Conservation (phyloP, 2,797 vertebrate species). For the Enteromius trimaculatus region DNA sequence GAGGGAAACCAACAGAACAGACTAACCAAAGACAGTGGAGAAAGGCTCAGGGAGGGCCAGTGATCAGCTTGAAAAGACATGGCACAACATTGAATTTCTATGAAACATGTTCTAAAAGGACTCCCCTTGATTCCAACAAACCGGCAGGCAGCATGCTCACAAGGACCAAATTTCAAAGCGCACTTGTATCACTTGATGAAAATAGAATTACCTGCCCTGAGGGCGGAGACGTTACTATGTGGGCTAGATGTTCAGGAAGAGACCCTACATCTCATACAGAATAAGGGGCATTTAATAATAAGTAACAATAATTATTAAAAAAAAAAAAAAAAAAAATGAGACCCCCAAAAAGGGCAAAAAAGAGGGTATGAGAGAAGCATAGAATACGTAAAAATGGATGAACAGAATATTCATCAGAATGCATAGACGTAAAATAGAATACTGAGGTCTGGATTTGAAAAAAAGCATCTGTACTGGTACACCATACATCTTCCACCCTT, state of each 20-base stretch:
- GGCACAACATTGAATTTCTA: conserved; percentile 22
- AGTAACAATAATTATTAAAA: conserved; percentile 56
- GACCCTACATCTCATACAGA: conserved; percentile 16
- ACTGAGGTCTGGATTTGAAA: conserved; percentile 11
- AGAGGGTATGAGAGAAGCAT: conserved; percentile 40
- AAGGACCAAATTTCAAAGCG: conserved; percentile 42
- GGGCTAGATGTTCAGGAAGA: conserved; percentile 10
- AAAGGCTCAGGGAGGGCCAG: not conserved
- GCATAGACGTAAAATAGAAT: conserved; percentile 1
- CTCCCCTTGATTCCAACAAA: conserved; percentile 47
- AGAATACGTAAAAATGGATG: not conserved
- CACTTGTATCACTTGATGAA: conserved; percentile 41
- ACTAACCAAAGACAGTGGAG: not conserved
- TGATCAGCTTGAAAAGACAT: conserved; percentile 8
- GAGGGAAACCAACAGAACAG: not conserved
- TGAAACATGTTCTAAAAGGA: conserved; percentile 48
- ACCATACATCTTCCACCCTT: not conserved
- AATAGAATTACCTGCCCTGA: conserved; percentile 41
- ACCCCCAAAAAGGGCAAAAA: conserved; percentile 56
- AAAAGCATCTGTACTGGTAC: conserved; percentile 17
- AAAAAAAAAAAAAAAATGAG: conserved; percentile 17
- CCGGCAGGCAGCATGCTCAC: conserved; percentile 18
- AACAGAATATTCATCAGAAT: conserved; percentile 7
- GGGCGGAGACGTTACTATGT: conserved; percentile 15
- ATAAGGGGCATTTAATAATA: not conserved